phyloP scores from a whole-genome alignment of 2,113 vertebrate genomes.

The Pangasianodon gigas region DNA sequence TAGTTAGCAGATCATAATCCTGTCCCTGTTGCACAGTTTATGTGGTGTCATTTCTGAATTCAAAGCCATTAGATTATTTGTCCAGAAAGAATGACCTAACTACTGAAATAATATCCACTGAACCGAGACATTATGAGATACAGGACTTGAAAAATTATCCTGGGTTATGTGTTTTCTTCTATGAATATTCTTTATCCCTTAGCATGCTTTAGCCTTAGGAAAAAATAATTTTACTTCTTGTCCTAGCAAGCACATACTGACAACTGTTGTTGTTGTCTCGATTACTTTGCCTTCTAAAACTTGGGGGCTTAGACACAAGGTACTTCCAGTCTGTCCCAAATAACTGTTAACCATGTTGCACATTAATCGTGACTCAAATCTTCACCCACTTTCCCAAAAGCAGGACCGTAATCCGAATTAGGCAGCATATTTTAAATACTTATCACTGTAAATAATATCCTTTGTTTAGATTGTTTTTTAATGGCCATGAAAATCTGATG shows the following conservation, averaged over 20 bases:
- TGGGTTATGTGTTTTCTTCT: not conserved
- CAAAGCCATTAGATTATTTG: not conserved
- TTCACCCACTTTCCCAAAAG: not conserved
- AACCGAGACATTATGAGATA: slow-evolving; percentile 3
- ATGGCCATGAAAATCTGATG: not conserved
- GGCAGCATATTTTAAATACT: not conserved
- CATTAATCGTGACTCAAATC: not conserved
- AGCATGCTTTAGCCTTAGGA: not conserved
- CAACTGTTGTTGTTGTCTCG: slow-evolving; percentile 58
- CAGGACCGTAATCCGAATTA: not conserved
- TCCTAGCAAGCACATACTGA: slow-evolving; percentile 65
- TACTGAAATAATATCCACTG: not conserved
- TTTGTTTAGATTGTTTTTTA: not conserved
- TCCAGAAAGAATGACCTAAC: not conserved
- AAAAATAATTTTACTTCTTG: slow-evolving; percentile 28
- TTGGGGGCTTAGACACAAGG: not conserved
- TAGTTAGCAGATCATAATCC: not conserved
- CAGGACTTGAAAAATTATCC: not conserved
- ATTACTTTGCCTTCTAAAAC: slow-evolving; percentile 46
- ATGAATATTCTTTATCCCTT: slow-evolving; percentile 11
- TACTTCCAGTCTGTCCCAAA: not conserved
- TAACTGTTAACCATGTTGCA: not conserved
- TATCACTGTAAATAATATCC: not conserved
- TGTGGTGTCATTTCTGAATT: not conserved
- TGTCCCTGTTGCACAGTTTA: not conserved